Evolutionary conservation across 2,888 invertebrate genomes (phyloP).

Genomic region (Orchesella flavescens): DNA sequence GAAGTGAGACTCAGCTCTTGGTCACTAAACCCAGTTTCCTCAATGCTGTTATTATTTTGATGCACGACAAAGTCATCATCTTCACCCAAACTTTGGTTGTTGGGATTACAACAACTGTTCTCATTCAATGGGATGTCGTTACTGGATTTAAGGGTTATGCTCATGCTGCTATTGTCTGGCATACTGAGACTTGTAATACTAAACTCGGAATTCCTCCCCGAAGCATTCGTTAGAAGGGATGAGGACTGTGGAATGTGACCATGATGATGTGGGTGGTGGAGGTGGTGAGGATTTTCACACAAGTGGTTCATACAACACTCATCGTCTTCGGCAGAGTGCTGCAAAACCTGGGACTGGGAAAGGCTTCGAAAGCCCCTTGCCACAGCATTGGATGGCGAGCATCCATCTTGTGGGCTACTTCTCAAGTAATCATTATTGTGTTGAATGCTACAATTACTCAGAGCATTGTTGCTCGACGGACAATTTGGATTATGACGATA

Average conservation of each 20-base stretch:
- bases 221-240: constrained; percentile 39
- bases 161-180: constrained; percentile 56
- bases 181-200: constrained; percentile 59
- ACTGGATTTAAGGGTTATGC: constrained; percentile 50
- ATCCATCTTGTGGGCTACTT: constrained; percentile 16
- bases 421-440: constrained; percentile 36
- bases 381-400: not conserved
- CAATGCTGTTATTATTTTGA: constrained; percentile 24
- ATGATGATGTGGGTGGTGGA: constrained; percentile 7
- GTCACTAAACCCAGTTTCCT: constrained; percentile 50
- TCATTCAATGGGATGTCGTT: constrained; percentile 54
- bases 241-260: constrained; percentile 44
- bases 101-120: constrained; percentile 42
- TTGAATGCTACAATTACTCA: constrained; percentile 43
- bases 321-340: constrained; percentile 41
- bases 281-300: constrained; percentile 27
- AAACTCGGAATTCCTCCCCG: constrained; percentile 53
- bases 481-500: constrained; percentile 29
- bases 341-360: constrained; percentile 53
- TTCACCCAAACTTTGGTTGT: constrained; percentile 34
- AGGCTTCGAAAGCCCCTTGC: constrained; percentile 42
- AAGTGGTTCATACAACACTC: constrained; percentile 46
- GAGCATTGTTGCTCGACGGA: constrained; percentile 24
- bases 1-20: constrained; percentile 51
- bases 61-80: constrained; percentile 45